These are phyloP conservation scores for Aythya baeri DNA, from an alignment of 2,113 vertebrate species.

Conservation along the genomic window DNA sequence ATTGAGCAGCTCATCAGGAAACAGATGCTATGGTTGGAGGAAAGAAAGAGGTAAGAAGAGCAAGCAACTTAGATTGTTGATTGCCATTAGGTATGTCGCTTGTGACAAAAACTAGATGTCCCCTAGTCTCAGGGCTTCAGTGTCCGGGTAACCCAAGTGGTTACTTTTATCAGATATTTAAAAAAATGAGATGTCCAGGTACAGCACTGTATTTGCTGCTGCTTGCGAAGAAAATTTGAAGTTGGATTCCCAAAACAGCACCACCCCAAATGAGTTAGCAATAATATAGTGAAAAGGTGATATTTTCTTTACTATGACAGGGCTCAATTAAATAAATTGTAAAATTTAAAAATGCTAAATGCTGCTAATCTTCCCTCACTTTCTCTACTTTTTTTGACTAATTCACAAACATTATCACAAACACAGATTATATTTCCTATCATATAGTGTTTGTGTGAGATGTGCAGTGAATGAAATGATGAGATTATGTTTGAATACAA, in stretches of 20 bases:
- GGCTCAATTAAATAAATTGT: not conserved
- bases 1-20: not conserved
- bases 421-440: not conserved
- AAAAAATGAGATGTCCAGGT: not conserved
- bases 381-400: not conserved
- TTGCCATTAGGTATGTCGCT: not conserved
- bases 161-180: not conserved
- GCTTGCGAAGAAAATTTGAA: not conserved
- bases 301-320: not conserved
- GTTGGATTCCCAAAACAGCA: not conserved
- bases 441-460: not conserved
- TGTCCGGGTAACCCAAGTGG: not conserved
- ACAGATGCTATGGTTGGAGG: not conserved
- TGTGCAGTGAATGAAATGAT: not conserved
- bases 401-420: not conserved
- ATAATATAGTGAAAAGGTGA: not conserved
- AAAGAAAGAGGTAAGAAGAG: not conserved
- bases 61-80: not conserved
- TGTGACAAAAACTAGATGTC: not conserved
- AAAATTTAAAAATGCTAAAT: not conserved
- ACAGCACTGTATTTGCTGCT: not conserved
- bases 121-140: not conserved
- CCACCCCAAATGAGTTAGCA: not conserved
- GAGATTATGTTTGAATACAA: not conserved
- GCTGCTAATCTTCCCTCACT: not conserved